Conservation (phyloP, 2,888 invertebrate genomes). For the Trichopria drosophilae region DNA sequence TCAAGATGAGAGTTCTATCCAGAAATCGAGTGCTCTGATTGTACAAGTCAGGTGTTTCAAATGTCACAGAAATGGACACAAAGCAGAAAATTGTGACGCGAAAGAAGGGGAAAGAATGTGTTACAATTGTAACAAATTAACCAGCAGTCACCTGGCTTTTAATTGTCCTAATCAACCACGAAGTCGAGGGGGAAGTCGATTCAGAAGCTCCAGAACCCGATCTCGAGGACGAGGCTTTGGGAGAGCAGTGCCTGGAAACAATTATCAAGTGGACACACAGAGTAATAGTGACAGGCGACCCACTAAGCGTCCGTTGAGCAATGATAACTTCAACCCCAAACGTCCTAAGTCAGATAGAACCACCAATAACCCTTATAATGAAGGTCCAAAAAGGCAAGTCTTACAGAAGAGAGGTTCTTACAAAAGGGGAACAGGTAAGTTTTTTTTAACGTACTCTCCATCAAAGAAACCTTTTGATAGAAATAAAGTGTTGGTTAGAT, state of each 20-base stretch:
- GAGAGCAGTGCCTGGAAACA: not conserved
- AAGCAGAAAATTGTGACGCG: not conserved
- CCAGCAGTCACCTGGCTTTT: not conserved
- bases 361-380: too few species aligned
- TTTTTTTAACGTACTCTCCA: too few species aligned
- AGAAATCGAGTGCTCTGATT: not conserved
- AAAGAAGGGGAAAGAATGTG: not conserved
- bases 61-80: not conserved
- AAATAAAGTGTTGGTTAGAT: slow-evolving; percentile 16
- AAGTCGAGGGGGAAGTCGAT: too few species aligned
- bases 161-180: too few species aligned
- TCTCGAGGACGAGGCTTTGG: too few species aligned
- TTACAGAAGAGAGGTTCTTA: too few species aligned
- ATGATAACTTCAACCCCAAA: not conserved
- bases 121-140: not conserved
- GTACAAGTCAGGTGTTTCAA: not conserved
- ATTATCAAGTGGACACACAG: not conserved
- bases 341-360: too few species aligned
- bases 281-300: not conserved
- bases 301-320: not conserved
- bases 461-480: too few species aligned
- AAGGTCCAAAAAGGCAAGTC: too few species aligned
- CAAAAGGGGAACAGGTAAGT: too few species aligned
- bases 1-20: not conserved
- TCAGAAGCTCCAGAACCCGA: too few species aligned